Evolutionary conservation across 2,888 invertebrate species (phyloP).

Genomic region (Seira ritae): DNA sequence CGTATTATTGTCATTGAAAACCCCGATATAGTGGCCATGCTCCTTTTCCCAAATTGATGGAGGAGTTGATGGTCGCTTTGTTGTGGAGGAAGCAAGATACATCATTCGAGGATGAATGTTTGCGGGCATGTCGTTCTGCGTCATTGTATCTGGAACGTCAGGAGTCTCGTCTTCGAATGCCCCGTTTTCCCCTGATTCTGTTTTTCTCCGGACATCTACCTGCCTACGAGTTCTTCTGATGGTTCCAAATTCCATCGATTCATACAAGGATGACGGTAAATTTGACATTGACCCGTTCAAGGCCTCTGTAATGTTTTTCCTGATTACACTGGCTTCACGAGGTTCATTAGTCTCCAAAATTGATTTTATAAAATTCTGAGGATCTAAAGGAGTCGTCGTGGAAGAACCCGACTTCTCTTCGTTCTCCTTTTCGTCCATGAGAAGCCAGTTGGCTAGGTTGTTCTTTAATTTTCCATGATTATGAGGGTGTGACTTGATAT

Average conservation of each 20-base stretch:
- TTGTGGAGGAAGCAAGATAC: not conserved
- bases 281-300: not conserved
- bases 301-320: not conserved
- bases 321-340: not conserved
- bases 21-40: conserved; percentile 81
- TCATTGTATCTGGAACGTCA: not conserved
- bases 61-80: conserved; percentile 22
- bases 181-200: conserved; percentile 72
- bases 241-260: conserved; percentile 41
- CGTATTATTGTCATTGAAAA: conserved; percentile 78
- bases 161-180: conserved; percentile 68
- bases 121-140: not conserved
- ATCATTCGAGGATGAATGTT: conserved; percentile 40
- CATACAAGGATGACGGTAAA: not conserved
- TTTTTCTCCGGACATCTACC: conserved; percentile 56
- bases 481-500: conserved; percentile 64
- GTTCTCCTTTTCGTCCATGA: conserved; percentile 38
- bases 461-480: conserved; percentile 66
- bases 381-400: conserved; percentile 36
- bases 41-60: conserved; percentile 76
- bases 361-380: too few species aligned
- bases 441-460: conserved; percentile 67
- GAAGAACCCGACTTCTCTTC: conserved; percentile 50
- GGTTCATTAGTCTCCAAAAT: conserved; percentile 12
- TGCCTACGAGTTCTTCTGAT: conserved; percentile 26